These are phyloP conservation scores for Heterodera schachtii DNA, from an alignment of 1,140 invertebrate genomes.

Conservation along the genomic window DNA sequence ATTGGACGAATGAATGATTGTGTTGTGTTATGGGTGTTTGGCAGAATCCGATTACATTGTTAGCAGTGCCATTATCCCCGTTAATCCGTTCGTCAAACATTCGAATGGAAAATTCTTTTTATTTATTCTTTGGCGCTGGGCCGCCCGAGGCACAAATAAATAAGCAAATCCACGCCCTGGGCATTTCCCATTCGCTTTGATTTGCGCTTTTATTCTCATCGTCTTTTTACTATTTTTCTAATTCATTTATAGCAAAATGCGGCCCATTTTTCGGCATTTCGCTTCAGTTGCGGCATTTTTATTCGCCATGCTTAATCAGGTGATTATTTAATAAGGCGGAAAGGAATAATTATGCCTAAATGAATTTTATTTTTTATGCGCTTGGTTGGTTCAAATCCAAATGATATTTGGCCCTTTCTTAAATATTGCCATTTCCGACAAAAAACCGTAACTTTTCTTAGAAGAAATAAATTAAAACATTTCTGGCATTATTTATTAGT, in stretches of 20 bases:
- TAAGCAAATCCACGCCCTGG: not conserved
- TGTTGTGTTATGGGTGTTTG: not conserved
- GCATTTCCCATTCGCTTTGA: not conserved
- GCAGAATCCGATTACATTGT: not conserved
- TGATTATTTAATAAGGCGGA: no score
- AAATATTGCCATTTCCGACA: no score
- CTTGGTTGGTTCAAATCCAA: no score
- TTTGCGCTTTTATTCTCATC: not conserved
- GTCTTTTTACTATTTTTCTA: not conserved
- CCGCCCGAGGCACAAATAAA: not conserved
- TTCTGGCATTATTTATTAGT: no score
- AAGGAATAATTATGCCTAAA: no score
- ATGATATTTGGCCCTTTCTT: no score
- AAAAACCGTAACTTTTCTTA: no score
- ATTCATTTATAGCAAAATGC: not conserved
- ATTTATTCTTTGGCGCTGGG: not conserved
- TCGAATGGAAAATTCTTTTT: not conserved
- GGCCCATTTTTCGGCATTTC: not conserved
- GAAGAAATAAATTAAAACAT: no score
- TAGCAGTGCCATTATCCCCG: not conserved
- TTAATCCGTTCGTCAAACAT: constrained; percentile 3
- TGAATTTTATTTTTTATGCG: no score
- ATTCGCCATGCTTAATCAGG: not conserved
- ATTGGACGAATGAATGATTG: no score
- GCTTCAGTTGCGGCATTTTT: not conserved